Conservation (phyloP, 2,888 invertebrate species). For the Drosophila paranaensis region DNA sequence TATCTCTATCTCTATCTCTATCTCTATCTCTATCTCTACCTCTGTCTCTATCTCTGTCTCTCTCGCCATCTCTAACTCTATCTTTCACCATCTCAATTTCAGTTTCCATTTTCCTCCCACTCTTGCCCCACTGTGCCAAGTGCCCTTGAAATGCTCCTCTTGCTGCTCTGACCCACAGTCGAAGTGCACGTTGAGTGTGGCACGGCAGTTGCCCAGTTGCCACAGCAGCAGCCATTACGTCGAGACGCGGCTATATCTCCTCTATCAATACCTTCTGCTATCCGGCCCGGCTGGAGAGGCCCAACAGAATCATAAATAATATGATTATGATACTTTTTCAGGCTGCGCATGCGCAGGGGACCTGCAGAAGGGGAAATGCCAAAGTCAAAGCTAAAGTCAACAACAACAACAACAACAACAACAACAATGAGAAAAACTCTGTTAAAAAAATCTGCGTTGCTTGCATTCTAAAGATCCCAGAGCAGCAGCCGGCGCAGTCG, state of each 20-base stretch:
- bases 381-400: conserved; percentile 4
- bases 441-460: conserved; percentile 30
- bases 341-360: neutral
- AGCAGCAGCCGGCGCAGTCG: conserved; percentile 16
- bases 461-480: conserved; percentile 57
- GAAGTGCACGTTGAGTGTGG: conserved; percentile 17
- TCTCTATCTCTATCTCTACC: neutral
- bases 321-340: conserved; percentile 74
- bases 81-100: neutral
- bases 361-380: neutral
- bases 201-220: conserved; percentile 52
- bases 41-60: neutral
- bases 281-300: conserved; percentile 22
- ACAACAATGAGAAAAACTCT: neutral
- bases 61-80: neutral
- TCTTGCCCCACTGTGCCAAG: conserved; percentile 44
- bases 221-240: conserved; percentile 68
- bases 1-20: neutral
- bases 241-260: conserved; percentile 59
- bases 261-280: too few species aligned
- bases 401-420: neutral
- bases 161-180: conserved; percentile 37
- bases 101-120: neutral
- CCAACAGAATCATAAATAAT: conserved; percentile 79
- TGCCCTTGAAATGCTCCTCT: conserved; percentile 71